Evolutionary conservation across 2,113 vertebrate genomes (phyloP).

Genomic region (Glareola pratincola): DNA sequence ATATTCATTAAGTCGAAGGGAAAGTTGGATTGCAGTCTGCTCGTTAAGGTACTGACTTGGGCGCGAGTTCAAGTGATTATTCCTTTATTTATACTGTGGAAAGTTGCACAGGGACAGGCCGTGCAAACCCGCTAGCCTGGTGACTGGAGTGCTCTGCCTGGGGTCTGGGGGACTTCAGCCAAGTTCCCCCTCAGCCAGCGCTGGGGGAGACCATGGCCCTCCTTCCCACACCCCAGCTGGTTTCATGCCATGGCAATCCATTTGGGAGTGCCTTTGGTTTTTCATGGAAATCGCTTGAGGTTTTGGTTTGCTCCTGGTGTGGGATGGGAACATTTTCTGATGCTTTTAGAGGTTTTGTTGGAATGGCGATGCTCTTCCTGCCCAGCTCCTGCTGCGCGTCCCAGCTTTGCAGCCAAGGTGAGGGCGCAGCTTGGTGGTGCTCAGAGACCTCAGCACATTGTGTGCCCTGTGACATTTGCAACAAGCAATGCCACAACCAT

Average conservation of each 20-base stretch:
- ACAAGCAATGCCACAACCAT: background rate
- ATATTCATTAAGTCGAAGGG: slow-evolving; percentile 49
- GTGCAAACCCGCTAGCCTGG: background rate
- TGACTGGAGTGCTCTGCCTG: background rate
- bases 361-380: background rate
- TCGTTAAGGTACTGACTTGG: slow-evolving; percentile 40
- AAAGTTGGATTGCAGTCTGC: slow-evolving; percentile 41
- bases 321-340: background rate
- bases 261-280: background rate
- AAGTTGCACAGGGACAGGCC: slow-evolving; percentile 1
- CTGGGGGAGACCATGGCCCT: background rate
- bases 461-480: rapidly evolving
- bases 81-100: slow-evolving; percentile 25
- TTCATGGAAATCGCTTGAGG: background rate
- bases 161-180: background rate
- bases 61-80: slow-evolving; percentile 34
- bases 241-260: background rate
- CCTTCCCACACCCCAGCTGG: background rate
- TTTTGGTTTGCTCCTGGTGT: background rate
- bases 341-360: background rate
- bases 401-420: background rate
- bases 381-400: background rate
- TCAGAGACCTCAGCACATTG: background rate
- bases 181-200: background rate
- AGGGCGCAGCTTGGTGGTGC: background rate